Conservation (phyloP, 2,888 invertebrate species). For the Sylvicola cinctus region DNA sequence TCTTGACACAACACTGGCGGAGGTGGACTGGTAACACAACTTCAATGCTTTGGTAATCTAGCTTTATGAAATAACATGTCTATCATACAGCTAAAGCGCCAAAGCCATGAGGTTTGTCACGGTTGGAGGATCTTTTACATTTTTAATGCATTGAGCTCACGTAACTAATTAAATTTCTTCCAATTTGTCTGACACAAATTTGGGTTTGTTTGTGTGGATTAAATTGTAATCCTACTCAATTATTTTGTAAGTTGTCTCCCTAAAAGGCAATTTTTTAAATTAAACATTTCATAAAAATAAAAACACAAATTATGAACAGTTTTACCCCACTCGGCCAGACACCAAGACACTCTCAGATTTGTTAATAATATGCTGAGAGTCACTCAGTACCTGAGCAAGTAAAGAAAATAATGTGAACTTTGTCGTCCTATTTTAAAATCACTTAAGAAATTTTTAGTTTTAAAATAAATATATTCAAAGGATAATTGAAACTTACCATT, state of each 20-base stretch:
- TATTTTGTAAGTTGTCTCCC: conserved; percentile 1
- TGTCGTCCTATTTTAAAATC: too few species aligned
- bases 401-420: conserved; percentile 8
- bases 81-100: conserved; percentile 80
- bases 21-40: conserved; percentile 12
- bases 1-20: too few species aligned
- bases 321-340: conserved; percentile 15
- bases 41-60: conserved; percentile 83
- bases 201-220: background rate
- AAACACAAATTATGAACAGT: background rate
- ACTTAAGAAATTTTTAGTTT: background rate
- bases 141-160: too few species aligned
- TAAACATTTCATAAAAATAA: too few species aligned
- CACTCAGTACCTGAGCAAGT: conserved; percentile 66
- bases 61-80: conserved; percentile 62
- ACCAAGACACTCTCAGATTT: conserved; percentile 26
- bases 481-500: conserved; percentile 20
- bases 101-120: conserved; percentile 46
- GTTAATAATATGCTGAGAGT: conserved; percentile 43
- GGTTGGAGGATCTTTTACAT: background rate
- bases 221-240: background rate
- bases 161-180: too few species aligned
- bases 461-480: background rate
- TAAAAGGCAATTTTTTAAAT: too few species aligned
- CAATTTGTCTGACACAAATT: too few species aligned